These are phyloP conservation scores for Pogonocherus hispidulus DNA, from an alignment of 2,888 invertebrate species.

Conservation along the genomic window DNA sequence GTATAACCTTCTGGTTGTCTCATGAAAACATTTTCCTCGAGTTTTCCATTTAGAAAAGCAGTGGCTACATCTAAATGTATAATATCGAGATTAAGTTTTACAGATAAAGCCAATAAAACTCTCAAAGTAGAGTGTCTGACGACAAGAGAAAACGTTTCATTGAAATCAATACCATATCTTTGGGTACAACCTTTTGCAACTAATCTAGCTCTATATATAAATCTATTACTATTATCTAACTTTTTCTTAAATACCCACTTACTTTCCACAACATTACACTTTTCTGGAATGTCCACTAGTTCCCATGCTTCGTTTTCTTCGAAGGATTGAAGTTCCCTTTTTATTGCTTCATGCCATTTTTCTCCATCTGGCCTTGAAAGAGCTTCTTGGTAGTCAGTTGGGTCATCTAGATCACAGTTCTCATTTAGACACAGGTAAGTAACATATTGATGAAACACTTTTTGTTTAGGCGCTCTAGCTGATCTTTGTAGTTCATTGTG, in stretches of 20 bases:
- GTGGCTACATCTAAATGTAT: not conserved
- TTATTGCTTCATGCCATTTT: constrained; percentile 51
- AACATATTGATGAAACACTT: too few relatives aligned
- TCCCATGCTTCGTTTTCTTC: constrained; percentile 54
- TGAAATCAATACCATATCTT: constrained; percentile 44
- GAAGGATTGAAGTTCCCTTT: constrained; percentile 51
- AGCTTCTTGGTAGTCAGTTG: too few relatives aligned
- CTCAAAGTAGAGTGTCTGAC: not conserved
- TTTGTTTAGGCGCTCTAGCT: too few relatives aligned
- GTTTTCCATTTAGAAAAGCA: constrained; percentile 25
- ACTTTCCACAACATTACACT: constrained; percentile 47
- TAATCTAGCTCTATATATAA: constrained; percentile 45
- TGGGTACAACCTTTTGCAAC: constrained; percentile 48
- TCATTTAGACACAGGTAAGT: too few relatives aligned
- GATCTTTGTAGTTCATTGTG: too few relatives aligned
- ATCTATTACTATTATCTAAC: constrained; percentile 42
- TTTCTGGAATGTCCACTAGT: constrained; percentile 42
- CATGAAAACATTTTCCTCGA: constrained; percentile 32
- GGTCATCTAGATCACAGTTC: too few relatives aligned
- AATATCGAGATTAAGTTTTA: not conserved
- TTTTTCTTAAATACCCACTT: constrained; percentile 57
- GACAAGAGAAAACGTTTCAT: constrained; percentile 44
- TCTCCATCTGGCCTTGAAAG: constrained; percentile 46
- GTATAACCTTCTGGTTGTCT: constrained; percentile 20
- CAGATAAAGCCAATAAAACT: not conserved